Base-by-base conservation (phyloP, 1,140 invertebrate genomes). In the Pseudobourletiella spinata region DNA sequence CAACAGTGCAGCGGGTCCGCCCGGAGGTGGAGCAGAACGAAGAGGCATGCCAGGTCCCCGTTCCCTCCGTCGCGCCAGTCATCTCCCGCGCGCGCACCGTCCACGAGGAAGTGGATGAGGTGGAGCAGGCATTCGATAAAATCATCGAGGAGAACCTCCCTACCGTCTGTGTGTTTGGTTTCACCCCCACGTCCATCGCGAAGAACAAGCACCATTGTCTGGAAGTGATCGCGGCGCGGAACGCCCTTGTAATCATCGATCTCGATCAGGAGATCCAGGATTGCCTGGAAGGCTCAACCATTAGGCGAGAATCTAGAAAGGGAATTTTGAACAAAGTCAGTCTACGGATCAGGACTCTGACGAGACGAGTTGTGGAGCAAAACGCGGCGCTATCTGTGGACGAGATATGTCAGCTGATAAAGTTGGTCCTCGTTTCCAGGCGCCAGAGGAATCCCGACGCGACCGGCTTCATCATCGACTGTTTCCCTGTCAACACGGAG, bases 361-460 rank as follows among this genome's bases (percentile, higher is more conserved):
- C 24, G 20, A 4, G n/a, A 2, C 3, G 24, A 25, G 52, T 55
- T 3, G 25, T 35, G 4, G 2, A 3, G n/a, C n/a, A 55, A 24
- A 55, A 39, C 3, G 29, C 8, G 14, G 2, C 30, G 11, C 26
- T 55, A 14, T 32, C 11, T n/a, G 20, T 32, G 2, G n/a, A 4
- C 15, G 52, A 55, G 26, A 35, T 55, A 16, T 55, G 52, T 22
- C 28, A 55, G 20, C n/a, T 35, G 4, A n/a, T 55, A 6, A 55
- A 55, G 29, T 55, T 52, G 6, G 44, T 20, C 44, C 44, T 8
- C 6, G 18, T 14, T 11, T 6, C 6, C 6, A 20, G 44, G 15
- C 44, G 22, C 6, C 4, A 18, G 44, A 46, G 6, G 8, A 20
- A 20, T 46, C 6, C 6, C 22, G 6, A 6, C 8, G 4, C 18